Base-by-base conservation (phyloP, 2,113 vertebrate species). In the Riparia riparia region DNA sequence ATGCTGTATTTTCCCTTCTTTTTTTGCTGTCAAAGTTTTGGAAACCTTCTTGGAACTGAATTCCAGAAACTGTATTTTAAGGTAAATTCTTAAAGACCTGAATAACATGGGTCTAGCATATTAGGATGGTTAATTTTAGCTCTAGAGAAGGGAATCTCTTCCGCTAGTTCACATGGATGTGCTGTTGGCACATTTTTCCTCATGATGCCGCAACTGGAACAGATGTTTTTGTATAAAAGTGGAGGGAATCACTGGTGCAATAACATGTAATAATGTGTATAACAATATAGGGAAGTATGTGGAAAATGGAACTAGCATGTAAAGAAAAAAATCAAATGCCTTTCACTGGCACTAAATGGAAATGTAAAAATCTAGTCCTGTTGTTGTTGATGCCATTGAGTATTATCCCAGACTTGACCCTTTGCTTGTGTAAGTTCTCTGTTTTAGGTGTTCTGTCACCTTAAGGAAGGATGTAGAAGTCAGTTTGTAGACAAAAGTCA, bases 21-120 rank as follows among this genome's bases (percentile, higher is more conserved):
- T 94, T 82, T 89, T 85, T 90, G 71, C 73, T 85, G 63, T 71
- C 85, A 95, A 93, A 93, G 72, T 97, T 98, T 96, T 96, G 96
- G 93, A 94, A 96, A 94, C 53, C 58, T 68, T 54, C 88, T 57
- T 50, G 61, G 49, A 82, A 60, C 53, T 49, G 50, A 54, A 79
- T 66, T 76, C 68, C 34, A 32, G 72, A 90, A 81, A 25, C 80
- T 50, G 7, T 73, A 16, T 82, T 89, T 87, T 91, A 69, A 68
- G 70, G 12, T 70, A 73, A 77, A 44, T 49, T 80, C 69, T 82
- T 69, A 8, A 42, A 89, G 91, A 76, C 77, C 56, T 73, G 69
- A 34, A 37, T 71, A 56, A 28, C 20, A 1, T 17, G 32, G 39
- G 8, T 28, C 41, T 49, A 34, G 7, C 7, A 6, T 50, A 25